Conservation (phyloP, 64 coral and sea anemone genomes). For the Pachyseris speciosa region DNA sequence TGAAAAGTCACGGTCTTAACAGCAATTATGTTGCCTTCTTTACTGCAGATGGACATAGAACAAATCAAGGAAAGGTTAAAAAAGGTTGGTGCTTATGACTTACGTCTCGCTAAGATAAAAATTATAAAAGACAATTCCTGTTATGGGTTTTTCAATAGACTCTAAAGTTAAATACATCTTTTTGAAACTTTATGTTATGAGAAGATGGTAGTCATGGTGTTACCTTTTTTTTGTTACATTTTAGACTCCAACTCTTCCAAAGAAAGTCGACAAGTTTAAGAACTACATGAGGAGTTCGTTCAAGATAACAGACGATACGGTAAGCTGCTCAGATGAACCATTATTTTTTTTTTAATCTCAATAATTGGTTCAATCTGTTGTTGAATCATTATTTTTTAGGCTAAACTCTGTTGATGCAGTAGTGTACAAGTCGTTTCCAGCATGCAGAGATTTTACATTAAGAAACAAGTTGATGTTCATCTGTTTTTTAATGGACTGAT, state of each 20-base stretch:
- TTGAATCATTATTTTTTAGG: background rate
- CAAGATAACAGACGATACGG: slow-evolving; percentile 67
- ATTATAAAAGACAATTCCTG: no score
- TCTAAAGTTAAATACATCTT: background rate
- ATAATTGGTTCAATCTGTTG: background rate
- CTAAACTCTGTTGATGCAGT: background rate
- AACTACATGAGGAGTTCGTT: slow-evolving; percentile 56
- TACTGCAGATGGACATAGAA: background rate
- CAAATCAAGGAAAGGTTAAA: slow-evolving; percentile 1
- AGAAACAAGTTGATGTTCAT: no score
- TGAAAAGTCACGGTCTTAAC: no score
- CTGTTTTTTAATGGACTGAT: background rate
- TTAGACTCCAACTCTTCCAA: slow-evolving; percentile 56
- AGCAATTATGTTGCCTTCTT: background rate
- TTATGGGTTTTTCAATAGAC: no score
- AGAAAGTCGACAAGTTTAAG: slow-evolving; percentile 64
- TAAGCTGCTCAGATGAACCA: background rate
- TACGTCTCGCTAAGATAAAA: no score
- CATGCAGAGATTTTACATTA: background rate
- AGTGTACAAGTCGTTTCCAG: background rate
- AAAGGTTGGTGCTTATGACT: background rate
- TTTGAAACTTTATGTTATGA: background rate
- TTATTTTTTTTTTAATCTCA: no score
- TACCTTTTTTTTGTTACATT: background rate
- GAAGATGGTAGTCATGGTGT: background rate